phyloP scores from a whole-genome alignment of 1,140 invertebrate species.

The Acyrthosiphon pisum region DNA sequence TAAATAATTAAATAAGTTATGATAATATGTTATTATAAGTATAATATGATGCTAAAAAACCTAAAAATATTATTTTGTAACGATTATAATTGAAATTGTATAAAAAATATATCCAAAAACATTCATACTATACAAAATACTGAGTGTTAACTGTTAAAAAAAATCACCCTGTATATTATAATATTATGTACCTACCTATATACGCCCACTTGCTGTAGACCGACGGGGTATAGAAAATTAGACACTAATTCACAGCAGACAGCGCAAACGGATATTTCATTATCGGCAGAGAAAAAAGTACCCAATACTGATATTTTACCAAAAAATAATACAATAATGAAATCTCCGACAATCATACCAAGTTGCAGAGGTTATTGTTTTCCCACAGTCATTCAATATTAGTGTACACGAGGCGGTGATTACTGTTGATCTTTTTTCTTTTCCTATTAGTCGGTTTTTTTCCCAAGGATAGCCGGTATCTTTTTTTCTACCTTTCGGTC shows the following conservation, averaged over 20 bases:
- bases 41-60: too few species aligned
- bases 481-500: slow-evolving; percentile 27
- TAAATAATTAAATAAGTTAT: too few species aligned
- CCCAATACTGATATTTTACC: background rate
- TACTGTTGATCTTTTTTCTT: slow-evolving; percentile 54
- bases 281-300: background rate
- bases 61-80: background rate
- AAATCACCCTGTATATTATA: background rate
- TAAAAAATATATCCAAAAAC: background rate
- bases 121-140: background rate
- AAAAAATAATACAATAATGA: background rate
- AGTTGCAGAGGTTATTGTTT: slow-evolving; percentile 49
- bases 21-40: too few species aligned
- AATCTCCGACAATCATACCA: background rate
- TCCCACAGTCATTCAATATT: slow-evolving; percentile 52
- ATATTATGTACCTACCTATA: background rate
- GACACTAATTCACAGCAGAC: background rate
- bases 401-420: slow-evolving; percentile 47
- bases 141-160: background rate
- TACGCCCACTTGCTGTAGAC: background rate
- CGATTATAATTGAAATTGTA: background rate
- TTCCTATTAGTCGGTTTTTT: slow-evolving; percentile 35
- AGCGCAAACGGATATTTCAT: background rate
- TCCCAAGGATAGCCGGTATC: slow-evolving; percentile 48
- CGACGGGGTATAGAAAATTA: slow-evolving; percentile 21